These are phyloP conservation scores for Smutsia gigantea DNA, from an alignment of 2,797 vertebrate genomes.

Conservation along the genomic window DNA sequence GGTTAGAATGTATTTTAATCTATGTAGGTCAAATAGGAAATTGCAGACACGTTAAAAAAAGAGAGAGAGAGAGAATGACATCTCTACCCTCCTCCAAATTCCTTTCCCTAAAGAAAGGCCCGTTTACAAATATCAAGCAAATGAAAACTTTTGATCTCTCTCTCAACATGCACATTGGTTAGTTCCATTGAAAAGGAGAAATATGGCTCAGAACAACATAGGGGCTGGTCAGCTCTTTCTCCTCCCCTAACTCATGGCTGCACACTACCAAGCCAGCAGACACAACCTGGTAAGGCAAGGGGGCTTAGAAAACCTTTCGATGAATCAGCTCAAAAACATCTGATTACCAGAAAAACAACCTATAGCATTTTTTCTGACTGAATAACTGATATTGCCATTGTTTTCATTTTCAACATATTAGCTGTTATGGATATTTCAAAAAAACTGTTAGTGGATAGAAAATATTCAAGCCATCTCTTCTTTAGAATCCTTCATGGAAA, in stretches of 20 bases:
- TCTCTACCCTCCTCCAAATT: constrained; percentile 22
- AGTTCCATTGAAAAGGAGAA: neutral
- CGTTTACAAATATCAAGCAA: constrained; percentile 53
- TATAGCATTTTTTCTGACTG: neutral
- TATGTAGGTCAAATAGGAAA: neutral
- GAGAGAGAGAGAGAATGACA: neutral
- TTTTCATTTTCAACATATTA: neutral
- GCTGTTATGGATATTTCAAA: neutral
- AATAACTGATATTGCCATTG: neutral
- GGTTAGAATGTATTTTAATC: neutral
- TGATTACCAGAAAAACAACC: neutral
- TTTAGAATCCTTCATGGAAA: neutral
- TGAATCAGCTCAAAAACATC: constrained; percentile 9
- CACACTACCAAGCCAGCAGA: neutral
- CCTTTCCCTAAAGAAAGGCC: constrained; percentile 5
- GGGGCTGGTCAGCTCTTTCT: neutral
- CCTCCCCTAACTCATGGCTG: neutral
- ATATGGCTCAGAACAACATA: neutral
- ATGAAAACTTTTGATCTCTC: constrained; percentile 7
- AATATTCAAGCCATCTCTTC: constrained; percentile 30
- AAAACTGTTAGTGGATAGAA: neutral
- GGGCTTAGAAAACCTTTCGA: neutral
- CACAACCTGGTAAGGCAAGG: neutral
- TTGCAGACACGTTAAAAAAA: neutral
- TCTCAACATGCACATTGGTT: constrained; percentile 14